Evolutionary conservation across 1,140 invertebrate genomes (phyloP).

Genomic region (Gryon sp.): DNA sequence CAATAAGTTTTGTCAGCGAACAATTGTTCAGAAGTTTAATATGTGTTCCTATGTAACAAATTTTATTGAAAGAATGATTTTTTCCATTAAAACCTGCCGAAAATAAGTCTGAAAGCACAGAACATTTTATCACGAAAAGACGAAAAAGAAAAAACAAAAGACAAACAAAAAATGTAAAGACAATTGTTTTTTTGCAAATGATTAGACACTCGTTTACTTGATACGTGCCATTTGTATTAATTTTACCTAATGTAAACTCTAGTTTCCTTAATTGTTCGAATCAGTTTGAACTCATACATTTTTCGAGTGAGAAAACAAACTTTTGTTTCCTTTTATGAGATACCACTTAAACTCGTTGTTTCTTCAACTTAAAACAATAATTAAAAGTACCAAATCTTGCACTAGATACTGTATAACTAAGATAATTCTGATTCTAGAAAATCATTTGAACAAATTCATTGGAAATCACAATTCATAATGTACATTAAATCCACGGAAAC

Average conservation of each 20-base stretch:
- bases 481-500: too few species aligned
- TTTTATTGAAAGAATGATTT: slow-evolving; percentile 15
- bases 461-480: too few species aligned
- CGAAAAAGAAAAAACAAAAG: slow-evolving; percentile 1
- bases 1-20: slow-evolving; percentile 1
- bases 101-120: slow-evolving; percentile 45
- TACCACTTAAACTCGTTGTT: slow-evolving; percentile 36
- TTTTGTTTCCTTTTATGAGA: slow-evolving; percentile 29
- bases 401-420: too few species aligned
- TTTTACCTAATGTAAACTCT: not conserved
- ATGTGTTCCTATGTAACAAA: slow-evolving; percentile 24
- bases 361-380: slow-evolving; percentile 39
- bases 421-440: too few species aligned
- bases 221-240: slow-evolving; percentile 11
- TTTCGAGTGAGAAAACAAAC: too few species aligned
- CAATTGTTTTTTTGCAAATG: not conserved
- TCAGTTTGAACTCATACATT: too few species aligned
- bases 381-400: slow-evolving; percentile 21
- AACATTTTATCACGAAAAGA: slow-evolving; percentile 47
- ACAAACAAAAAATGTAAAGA: not conserved
- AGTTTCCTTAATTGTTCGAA: not conserved
- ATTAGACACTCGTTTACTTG: slow-evolving; percentile 6
- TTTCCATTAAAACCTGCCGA: slow-evolving; percentile 47
- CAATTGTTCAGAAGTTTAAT: slow-evolving; percentile 6
- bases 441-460: too few species aligned